phyloP scores from a whole-genome alignment of 2,888 invertebrate genomes.

The Ophioninae sp. region DNA sequence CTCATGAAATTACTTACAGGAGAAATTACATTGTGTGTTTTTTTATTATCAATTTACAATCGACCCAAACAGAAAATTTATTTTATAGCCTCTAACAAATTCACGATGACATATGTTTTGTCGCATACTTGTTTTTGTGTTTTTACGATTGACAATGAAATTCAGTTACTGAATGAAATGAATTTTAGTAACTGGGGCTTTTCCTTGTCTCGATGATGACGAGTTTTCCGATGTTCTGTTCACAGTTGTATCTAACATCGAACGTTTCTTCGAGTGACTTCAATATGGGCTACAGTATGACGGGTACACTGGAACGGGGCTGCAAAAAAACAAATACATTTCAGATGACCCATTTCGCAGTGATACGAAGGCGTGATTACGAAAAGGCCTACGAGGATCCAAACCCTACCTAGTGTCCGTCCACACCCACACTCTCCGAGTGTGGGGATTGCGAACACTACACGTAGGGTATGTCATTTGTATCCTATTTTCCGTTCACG shows the following conservation, averaged over 20 bases:
- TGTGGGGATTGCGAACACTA: slow-evolving; percentile 79
- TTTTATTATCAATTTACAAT: not conserved
- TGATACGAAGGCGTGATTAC: slow-evolving; percentile 90
- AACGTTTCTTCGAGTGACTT: slow-evolving; percentile 93
- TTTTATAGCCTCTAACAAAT: not conserved
- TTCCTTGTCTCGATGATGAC: slow-evolving; percentile 24
- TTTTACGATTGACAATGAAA: not conserved
- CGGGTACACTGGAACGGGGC: slow-evolving; percentile 91
- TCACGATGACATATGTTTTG: not conserved
- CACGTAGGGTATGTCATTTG: slow-evolving; percentile 71
- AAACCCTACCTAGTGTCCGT: slow-evolving; percentile 80
- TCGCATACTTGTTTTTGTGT: not conserved
- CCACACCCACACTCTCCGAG: slow-evolving; percentile 79
- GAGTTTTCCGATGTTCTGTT: slow-evolving; percentile 49
- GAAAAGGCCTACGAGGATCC: slow-evolving; percentile 82
- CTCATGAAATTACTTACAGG: not conserved
- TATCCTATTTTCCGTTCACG: not conserved
- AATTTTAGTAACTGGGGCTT: not conserved
- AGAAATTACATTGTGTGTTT: not conserved
- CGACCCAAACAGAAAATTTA: not conserved
- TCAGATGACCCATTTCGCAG: slow-evolving; percentile 94
- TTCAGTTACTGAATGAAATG: not conserved
- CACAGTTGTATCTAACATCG: slow-evolving; percentile 89
- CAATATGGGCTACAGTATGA: slow-evolving; percentile 95
- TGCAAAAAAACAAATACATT: slow-evolving; percentile 89